phyloP scores from a whole-genome alignment of 2,113 vertebrate species.

The Procavia capensis region DNA sequence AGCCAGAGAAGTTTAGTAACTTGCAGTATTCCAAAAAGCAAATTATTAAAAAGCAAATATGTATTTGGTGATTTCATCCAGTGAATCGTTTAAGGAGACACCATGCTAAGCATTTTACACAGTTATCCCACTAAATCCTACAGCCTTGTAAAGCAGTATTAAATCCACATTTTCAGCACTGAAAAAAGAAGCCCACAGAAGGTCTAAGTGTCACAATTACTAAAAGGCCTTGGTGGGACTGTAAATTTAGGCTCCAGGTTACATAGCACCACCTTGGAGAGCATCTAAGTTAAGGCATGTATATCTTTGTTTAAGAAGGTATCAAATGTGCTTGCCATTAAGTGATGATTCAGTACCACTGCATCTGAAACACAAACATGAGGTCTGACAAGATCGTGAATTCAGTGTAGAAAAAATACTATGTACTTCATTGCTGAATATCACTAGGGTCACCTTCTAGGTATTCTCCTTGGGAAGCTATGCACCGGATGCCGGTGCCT shows the following conservation, averaged over 20 bases:
- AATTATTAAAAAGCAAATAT: conserved; percentile 8
- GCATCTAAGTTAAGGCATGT: neutral
- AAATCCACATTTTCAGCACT: neutral
- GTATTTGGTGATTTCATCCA: neutral
- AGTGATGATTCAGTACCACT: neutral
- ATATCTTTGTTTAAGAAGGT: neutral
- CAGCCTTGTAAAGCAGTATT: neutral
- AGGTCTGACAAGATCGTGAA: too few relatives aligned
- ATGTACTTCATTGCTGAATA: too few relatives aligned
- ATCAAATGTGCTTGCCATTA: neutral
- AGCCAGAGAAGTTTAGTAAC: conserved; percentile 8
- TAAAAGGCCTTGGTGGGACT: neutral
- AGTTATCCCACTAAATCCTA: neutral
- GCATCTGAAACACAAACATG: neutral
- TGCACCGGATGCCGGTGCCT: too few relatives aligned
- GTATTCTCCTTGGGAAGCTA: too few relatives aligned
- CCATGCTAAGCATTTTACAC: neutral
- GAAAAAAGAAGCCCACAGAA: neutral
- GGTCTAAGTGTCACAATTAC: neutral
- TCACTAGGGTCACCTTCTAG: too few relatives aligned
- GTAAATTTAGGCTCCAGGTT: neutral
- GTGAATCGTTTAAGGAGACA: neutral
- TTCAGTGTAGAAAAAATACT: too few relatives aligned
- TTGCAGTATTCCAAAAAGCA: neutral
- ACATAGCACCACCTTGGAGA: neutral